Percentiles rank a stretch among this genome's conserved stretches.
phyloP scores from a whole-genome alignment of 2,113 vertebrate genomes.

The Paralichthys olivaceus region DNA sequence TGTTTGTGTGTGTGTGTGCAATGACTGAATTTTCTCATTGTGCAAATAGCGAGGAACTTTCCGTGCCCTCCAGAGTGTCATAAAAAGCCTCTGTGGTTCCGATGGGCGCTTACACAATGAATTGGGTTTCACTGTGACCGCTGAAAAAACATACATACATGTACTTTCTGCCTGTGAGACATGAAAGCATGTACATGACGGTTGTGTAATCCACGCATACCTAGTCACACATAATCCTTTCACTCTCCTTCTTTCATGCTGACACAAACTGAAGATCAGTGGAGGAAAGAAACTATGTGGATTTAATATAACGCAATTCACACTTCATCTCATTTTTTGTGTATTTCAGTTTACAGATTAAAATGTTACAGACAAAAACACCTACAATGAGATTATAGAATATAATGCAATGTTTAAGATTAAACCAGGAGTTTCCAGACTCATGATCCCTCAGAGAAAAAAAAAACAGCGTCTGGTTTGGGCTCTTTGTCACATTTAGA shows the following conservation, averaged over 20 bases:
- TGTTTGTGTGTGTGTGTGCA: background rate
- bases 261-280: background rate
- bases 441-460: no score
- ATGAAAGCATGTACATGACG: constrained; percentile 14
- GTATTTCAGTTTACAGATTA: no score
- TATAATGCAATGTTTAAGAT: background rate
- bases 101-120: constrained; percentile 53
- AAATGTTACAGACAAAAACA: background rate
- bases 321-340: no score
- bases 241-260: constrained; percentile 14
- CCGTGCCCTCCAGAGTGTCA: constrained; percentile 34
- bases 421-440: no score
- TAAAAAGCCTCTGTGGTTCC: constrained; percentile 48
- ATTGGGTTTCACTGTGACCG: constrained; percentile 21
- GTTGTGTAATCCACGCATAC: constrained; percentile 20
- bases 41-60: constrained; percentile 41
- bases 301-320: no score
- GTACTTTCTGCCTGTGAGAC: constrained; percentile 32
- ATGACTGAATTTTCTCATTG: constrained; percentile 33
- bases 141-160: constrained; percentile 14
- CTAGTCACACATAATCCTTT: constrained; percentile 14
- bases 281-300: background rate
- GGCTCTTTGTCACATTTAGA: background rate
- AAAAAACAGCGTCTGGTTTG: background rate
- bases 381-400: background rate